phyloP scores from a whole-genome alignment of 2,797 vertebrate genomes.

The Neosilurus mollespiculum region DNA sequence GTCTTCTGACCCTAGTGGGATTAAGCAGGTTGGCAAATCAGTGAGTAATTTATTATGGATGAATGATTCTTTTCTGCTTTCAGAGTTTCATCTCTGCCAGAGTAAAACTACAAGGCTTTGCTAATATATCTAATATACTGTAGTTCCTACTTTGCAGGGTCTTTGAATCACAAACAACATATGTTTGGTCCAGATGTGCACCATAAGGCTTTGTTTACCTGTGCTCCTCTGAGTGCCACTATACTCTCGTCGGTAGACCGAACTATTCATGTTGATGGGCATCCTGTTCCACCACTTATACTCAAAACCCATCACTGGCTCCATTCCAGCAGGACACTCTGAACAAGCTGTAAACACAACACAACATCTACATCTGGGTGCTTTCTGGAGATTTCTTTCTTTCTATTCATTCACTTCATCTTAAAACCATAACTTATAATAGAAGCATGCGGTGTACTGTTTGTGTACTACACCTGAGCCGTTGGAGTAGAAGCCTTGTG shows the following conservation, averaged over 20 bases:
- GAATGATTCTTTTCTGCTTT: not conserved
- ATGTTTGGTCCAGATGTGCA: conserved; percentile 18
- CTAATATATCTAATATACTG: not conserved
- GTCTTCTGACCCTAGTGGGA: too few relatives aligned
- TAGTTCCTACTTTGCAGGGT: conserved; percentile 9
- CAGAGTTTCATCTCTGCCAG: not conserved
- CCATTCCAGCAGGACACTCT: conserved; percentile 84
- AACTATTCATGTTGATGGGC: conserved; percentile 89
- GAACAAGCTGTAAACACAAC: conserved; percentile 73
- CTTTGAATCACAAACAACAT: conserved; percentile 8
- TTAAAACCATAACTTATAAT: not conserved
- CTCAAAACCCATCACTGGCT: conserved; percentile 83
- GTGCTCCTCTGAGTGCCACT: conserved; percentile 77
- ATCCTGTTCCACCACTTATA: conserved; percentile 98
- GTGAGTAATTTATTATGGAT: not conserved
- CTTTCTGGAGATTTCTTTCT: not conserved
- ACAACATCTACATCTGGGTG: conserved; percentile 6
- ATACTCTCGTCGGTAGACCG: conserved; percentile 76
- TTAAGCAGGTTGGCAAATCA: too few relatives aligned
- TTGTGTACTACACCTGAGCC: conserved; percentile 80
- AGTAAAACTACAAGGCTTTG: conserved; percentile 5
- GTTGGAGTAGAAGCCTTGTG: conserved; percentile 81
- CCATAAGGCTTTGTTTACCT: conserved; percentile 70
- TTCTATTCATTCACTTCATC: not conserved
- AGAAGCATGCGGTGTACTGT: not conserved